A percentile compares a stretch with the other conserved stretches of the same genome.
Evolutionary conservation across 23 tunicate species (phyloP).

Genomic region (Aplidium turbinatum): DNA sequence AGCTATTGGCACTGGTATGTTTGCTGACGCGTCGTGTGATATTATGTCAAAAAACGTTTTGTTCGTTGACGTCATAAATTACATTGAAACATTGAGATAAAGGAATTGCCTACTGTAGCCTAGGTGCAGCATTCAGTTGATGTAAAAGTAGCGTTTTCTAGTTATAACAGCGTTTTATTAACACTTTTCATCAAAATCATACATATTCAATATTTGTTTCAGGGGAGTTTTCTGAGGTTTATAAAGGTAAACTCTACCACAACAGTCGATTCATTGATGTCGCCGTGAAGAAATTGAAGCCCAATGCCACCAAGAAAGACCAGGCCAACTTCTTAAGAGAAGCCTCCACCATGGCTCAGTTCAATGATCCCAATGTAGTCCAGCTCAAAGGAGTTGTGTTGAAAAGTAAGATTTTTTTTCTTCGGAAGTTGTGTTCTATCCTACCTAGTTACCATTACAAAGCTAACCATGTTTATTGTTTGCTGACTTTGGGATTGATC

Average conservation of each 20-base stretch:
- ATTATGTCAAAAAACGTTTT: not conserved
- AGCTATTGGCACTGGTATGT: conserved; percentile 61
- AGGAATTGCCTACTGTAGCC: too few relatives aligned
- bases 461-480: not conserved
- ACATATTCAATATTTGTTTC: too few relatives aligned
- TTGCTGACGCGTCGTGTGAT: not conserved
- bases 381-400: conserved; percentile 86
- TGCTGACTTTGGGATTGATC: not conserved
- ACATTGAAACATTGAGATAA: too few relatives aligned
- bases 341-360: conserved; percentile 88
- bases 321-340: conserved; percentile 73
- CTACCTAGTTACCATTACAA: too few relatives aligned
- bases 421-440: not conserved
- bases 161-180: too few relatives aligned
- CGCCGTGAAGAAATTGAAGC: conserved; percentile 75
- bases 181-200: too few relatives aligned
- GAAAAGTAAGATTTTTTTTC: conserved; percentile 36
- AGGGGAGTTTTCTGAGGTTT: conserved; percentile 89
- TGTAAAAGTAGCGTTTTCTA: too few relatives aligned
- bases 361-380: conserved; percentile 74
- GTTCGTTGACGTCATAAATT: too few relatives aligned
- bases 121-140: too few relatives aligned
- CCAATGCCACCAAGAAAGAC: conserved; percentile 44
- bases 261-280: conserved; percentile 30
- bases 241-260: conserved; percentile 40